phyloP scores from a whole-genome alignment of 1,140 invertebrate genomes.

The Drosophila nikananu region DNA sequence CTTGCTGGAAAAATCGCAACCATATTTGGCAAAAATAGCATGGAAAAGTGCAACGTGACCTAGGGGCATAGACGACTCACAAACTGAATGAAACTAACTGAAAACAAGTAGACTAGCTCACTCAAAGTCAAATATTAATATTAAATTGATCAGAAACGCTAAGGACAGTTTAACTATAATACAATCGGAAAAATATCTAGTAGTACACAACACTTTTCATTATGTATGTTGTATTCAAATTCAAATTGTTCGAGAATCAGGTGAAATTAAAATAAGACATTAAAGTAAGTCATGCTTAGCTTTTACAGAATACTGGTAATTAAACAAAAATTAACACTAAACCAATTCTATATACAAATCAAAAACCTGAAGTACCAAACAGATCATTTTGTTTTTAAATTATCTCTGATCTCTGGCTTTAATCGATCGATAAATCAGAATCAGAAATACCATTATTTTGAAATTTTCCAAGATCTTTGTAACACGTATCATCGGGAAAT shows the following conservation, averaged over 20 bases:
- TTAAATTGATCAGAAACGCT: not conserved
- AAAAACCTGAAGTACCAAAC: too few species aligned
- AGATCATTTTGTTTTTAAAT: not conserved
- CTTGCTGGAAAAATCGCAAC: conserved; percentile 72
- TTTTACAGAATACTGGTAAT: too few species aligned
- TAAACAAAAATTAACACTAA: too few species aligned
- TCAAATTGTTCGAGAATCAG: not conserved
- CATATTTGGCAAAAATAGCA: conserved; percentile 77
- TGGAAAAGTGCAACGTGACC: conserved; percentile 22
- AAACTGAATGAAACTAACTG: not conserved
- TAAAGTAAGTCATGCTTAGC: too few species aligned
- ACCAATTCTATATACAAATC: too few species aligned
- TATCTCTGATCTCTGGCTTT: not conserved
- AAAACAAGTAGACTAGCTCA: conserved; percentile 1
- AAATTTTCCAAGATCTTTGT: not conserved
- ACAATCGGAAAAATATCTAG: not conserved
- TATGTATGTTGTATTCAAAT: not conserved
- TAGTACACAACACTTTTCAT: not conserved
- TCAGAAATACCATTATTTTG: not conserved
- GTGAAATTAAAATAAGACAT: not conserved
- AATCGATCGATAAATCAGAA: not conserved
- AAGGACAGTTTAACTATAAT: not conserved
- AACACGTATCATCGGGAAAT: not conserved
- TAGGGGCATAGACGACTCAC: conserved; percentile 31
- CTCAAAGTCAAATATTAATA: not conserved